phyloP scores from a whole-genome alignment of 2,888 invertebrate genomes.

The Trissoscelio sp. region DNA sequence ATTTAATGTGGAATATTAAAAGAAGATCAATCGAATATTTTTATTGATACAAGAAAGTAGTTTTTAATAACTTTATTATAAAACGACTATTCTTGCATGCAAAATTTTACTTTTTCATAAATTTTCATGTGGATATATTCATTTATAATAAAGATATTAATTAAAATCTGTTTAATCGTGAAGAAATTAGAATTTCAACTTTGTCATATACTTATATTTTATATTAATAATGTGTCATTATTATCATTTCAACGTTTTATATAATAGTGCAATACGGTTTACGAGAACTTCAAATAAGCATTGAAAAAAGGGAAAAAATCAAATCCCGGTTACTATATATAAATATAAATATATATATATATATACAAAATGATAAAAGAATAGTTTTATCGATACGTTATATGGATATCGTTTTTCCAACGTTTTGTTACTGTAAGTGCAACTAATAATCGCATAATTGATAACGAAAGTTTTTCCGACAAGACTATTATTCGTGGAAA shows the following conservation, averaged over 20 bases:
- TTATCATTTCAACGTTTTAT: slow-evolving; percentile 43
- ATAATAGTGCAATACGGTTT: slow-evolving; percentile 60
- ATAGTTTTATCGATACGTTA: slow-evolving; percentile 41
- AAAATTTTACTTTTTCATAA: too few species aligned
- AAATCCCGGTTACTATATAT: slow-evolving; percentile 27
- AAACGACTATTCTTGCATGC: too few species aligned
- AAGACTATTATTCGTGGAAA: slow-evolving; percentile 22
- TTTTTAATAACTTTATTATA: too few species aligned
- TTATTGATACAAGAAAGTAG: too few species aligned
- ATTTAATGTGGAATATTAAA: neutral
- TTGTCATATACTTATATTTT: neutral
- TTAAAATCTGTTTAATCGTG: neutral
- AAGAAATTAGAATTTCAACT: neutral
- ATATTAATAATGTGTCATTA: slow-evolving; percentile 43
- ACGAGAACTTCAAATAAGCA: slow-evolving; percentile 31
- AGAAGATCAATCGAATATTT: too few species aligned
- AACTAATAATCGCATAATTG: slow-evolving; percentile 31
- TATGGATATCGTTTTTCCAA: slow-evolving; percentile 33
- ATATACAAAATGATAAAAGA: slow-evolving; percentile 24
- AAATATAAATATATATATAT: slow-evolving; percentile 24
- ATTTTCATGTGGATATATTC: neutral
- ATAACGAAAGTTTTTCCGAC: slow-evolving; percentile 22
- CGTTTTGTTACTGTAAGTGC: slow-evolving; percentile 32
- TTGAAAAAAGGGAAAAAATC: slow-evolving; percentile 22
- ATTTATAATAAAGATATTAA: neutral